Evolutionary conservation across 1,140 invertebrate species (phyloP).

Genomic region (Drosophila simulans): DNA sequence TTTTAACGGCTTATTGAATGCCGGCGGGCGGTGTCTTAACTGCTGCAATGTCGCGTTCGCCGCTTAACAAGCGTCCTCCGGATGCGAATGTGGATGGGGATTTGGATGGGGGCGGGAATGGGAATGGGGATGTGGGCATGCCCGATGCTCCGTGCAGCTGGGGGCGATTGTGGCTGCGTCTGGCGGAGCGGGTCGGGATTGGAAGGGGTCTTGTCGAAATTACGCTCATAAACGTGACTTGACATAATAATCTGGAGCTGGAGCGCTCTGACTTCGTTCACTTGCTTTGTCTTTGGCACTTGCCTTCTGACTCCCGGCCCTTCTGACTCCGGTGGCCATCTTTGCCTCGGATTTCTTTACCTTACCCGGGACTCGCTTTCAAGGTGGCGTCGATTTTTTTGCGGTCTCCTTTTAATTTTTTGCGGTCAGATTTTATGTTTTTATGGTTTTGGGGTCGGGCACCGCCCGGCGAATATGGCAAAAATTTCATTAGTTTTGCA

Average conservation of each 20-base stretch:
- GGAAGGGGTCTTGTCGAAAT: constrained; percentile 73
- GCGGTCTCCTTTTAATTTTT: constrained; percentile 68
- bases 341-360: constrained; percentile 26
- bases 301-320: constrained; percentile 35
- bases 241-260: constrained; percentile 82
- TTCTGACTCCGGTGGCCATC: constrained; percentile 2
- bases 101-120: too few species aligned
- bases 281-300: constrained; percentile 67
- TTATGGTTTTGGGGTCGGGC: constrained; percentile 54
- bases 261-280: constrained; percentile 57
- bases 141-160: constrained; percentile 13
- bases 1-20: constrained; percentile 82
- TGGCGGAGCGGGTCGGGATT: not conserved
- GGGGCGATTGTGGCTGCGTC: not conserved
- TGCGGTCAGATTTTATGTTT: constrained; percentile 61
- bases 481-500: constrained; percentile 82
- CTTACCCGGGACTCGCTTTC: constrained; percentile 2
- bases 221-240: constrained; percentile 84
- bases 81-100: not conserved
- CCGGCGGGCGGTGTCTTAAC: constrained; percentile 76
- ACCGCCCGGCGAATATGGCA: constrained; percentile 74
- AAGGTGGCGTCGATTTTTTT: constrained; percentile 74
- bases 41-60: constrained; percentile 65
- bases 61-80: constrained; percentile 67
- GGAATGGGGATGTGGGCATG: not conserved